Evolutionary conservation across 2,888 invertebrate genomes (phyloP), one percentile per base, ranked within the genome.

Genomic region (Steinernema carpocapsae): DNA sequence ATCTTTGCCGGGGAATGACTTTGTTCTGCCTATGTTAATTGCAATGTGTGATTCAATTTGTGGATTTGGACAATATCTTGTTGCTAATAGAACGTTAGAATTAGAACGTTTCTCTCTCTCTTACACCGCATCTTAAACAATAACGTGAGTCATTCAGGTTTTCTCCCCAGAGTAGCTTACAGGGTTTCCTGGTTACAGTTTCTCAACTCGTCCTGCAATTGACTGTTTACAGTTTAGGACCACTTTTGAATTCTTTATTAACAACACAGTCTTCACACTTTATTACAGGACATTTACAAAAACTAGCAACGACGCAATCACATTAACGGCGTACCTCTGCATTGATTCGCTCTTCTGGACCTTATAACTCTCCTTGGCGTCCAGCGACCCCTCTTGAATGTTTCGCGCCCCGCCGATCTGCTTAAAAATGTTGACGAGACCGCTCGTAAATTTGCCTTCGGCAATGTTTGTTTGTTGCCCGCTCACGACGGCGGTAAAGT

Each of bases 331-430:
- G 48, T 48, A 48, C 48, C 48, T 48, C 48, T 48, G 48, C 6
- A 48, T n/a, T 14, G 19, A 19, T n/a, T 3, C 48, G 19, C n/a
- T n/a, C 48, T 48, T 48, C 48, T 48, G 17, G n/a, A 6, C 14
- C 37, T 64, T 29, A n/a, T 64, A 64, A 17, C 29, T 64, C 32
- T 29, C 17, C 37, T 37, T 17, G 17, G 24, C 64, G 19, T 64
- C 64, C 32, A 29, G 24, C 3, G 64, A 64, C 6, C 64, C 64
- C 37, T 64, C 74, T 51, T 75, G 75, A 22, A 72, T 75, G 48
- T 75, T 75, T 22, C 72, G 70, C 14, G 72, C 73, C 12, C 75
- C 75, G 42, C 75, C 75, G 32, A 75, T 75, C 45, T 75, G 75
- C 37, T 75, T 75, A 70, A 75, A 75, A 43, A 75, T 75, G 46